These are phyloP conservation scores for Vanessa cardui DNA, from an alignment of 2,888 invertebrate genomes.

Conservation along the genomic window DNA sequence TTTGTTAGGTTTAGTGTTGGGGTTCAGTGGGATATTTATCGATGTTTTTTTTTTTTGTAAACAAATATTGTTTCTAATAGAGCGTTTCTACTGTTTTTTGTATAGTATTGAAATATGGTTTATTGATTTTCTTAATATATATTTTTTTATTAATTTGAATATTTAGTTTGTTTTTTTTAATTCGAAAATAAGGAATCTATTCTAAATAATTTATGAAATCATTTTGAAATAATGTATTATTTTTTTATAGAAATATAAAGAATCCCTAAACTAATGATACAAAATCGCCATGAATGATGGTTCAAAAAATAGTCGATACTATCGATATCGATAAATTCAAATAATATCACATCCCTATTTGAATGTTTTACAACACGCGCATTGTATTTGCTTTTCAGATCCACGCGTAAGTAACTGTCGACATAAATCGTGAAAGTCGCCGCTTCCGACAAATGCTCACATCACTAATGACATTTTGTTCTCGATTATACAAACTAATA, in stretches of 20 bases:
- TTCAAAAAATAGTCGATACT: not conserved
- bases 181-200: too few relatives aligned
- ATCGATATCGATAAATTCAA: slow-evolving; percentile 18
- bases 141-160: too few relatives aligned
- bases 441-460: slow-evolving; percentile 71
- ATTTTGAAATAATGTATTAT: not conserved
- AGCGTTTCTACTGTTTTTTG: too few relatives aligned
- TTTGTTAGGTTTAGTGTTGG: slow-evolving; percentile 48
- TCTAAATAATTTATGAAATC: too few relatives aligned
- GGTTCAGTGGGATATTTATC: slow-evolving; percentile 17
- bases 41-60: slow-evolving; percentile 14
- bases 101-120: too few relatives aligned
- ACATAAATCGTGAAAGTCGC: slow-evolving; percentile 69
- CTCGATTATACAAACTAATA: slow-evolving; percentile 47
- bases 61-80: too few relatives aligned
- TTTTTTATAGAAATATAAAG: not conserved
- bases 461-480: slow-evolving; percentile 71
- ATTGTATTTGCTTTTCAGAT: slow-evolving; percentile 69
- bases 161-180: too few relatives aligned
- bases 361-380: slow-evolving; percentile 48
- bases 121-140: too few relatives aligned
- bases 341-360: slow-evolving; percentile 37
- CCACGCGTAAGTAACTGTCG: slow-evolving; percentile 61
- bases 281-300: too few relatives aligned
- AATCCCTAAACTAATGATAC: not conserved